Base-by-base conservation (phyloP, 2,888 invertebrate species). In the Diaprepes abbreviatus region DNA sequence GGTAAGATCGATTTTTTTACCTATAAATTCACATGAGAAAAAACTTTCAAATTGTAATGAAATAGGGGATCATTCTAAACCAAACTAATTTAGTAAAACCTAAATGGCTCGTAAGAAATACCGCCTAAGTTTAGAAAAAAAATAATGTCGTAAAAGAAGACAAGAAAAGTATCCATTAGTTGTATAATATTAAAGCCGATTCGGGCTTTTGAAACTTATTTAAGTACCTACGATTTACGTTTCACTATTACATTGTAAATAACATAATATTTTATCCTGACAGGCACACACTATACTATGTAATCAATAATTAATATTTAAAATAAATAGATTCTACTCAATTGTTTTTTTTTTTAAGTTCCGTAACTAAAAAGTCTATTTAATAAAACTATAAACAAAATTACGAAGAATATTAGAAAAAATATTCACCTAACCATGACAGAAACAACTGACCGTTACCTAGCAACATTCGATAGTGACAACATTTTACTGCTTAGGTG, bases 261-360 rank as follows among this genome's bases (percentile, higher is more conserved):
- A 85, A 79, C 83, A 84, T 84, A 82, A 66, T 73, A 72, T 81
- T 84, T 84, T 83, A 83, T 83, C 83, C 82, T 81, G 82, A 82
- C 81, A 82, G 83, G 84, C 84, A 83, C 84, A 83, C 82, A 82
- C 83, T 83, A 84, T 83, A 82, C 83, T 83, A 84, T 85, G 84
- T 85, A 85, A 84, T 84, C 85, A 81, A 84, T 82, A 81, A 84
- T 82, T 83, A 83, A 83, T 84, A 84, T 83, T 83, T 83, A 84
- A 84, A 79, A 82, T 82, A 84, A 84, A 84, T 84, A 84, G 84
- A 84, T 82, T 84, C 83, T 84, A 84, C 81, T 79, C 75, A 73
- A 63, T 45, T 40, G 16, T 28, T 17, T 6, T 50, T 64, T 66
- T 68, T 28, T 31, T 52, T 17, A n/a, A n/a, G n/a, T n/a, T n/a